Conservation (phyloP, 2,888 invertebrate species). For the Perizoma affinitatum region DNA sequence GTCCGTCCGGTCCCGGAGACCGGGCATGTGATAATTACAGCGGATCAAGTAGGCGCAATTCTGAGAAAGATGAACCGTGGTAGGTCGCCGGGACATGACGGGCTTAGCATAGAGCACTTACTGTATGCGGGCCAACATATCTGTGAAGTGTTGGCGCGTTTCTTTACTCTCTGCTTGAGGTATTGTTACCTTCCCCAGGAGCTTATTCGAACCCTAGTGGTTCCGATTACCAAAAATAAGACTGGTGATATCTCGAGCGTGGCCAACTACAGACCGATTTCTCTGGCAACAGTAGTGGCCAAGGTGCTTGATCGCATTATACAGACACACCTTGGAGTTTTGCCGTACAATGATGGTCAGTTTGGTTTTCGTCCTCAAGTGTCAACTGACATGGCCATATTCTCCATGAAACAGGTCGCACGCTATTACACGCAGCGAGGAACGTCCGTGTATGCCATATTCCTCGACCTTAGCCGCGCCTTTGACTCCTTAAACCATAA, state of each 20-base stretch:
- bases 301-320: slow-evolving; percentile 13
- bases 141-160: slow-evolving; percentile 6
- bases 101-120: neutral
- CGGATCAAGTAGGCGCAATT: neutral
- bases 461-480: neutral
- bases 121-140: slow-evolving; percentile 6
- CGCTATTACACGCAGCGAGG: neutral
- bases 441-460: neutral
- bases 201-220: slow-evolving; percentile 9
- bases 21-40: neutral
- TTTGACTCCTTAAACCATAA: neutral
- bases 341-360: neutral
- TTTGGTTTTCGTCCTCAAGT: slow-evolving; percentile 1
- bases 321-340: slow-evolving; percentile 6
- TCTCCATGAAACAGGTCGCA: neutral
- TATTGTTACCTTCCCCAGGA: slow-evolving; percentile 10
- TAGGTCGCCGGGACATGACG: slow-evolving; percentile 1
- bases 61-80: neutral
- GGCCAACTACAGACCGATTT: slow-evolving; percentile 13
- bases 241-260: neutral
- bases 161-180: slow-evolving; percentile 12
- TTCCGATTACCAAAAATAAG: slow-evolving; percentile 6
- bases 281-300: slow-evolving; percentile 7
- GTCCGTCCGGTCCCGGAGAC: slow-evolving; percentile 1
- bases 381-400: neutral